A percentile compares a stretch with the other conserved stretches of the same genome.
Evolutionary conservation across 2,797 vertebrate species (phyloP).

Genomic region (Sus cebifrons): DNA sequence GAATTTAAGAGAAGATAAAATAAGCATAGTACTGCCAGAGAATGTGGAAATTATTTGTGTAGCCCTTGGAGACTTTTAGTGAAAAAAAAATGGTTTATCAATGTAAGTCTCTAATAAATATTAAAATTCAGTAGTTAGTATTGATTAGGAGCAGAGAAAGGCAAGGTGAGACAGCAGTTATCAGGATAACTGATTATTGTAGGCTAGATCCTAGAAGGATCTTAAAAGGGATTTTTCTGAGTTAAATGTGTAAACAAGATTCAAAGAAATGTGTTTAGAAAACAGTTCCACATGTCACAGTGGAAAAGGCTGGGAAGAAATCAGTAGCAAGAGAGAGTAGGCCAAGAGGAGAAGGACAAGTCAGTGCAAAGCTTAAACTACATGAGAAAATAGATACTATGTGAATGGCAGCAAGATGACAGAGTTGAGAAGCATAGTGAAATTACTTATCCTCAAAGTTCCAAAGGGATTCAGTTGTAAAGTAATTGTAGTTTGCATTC

Average conservation of each 20-base stretch:
- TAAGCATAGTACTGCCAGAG: background rate
- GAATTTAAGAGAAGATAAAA: background rate
- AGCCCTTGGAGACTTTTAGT: background rate
- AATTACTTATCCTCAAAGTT: background rate
- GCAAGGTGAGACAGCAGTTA: background rate
- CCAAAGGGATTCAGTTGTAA: background rate
- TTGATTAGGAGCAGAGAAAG: background rate
- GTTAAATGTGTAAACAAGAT: slow-evolving; percentile 16
- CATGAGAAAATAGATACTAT: background rate
- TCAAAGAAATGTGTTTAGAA: slow-evolving; percentile 23
- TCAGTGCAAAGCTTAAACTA: background rate
- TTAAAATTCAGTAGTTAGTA: background rate
- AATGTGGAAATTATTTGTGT: background rate
- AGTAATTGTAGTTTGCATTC: background rate
- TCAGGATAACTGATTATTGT: background rate
- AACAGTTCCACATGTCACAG: background rate
- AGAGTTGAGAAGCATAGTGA: background rate
- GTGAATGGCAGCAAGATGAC: background rate
- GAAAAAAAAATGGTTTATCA: slow-evolving; percentile 18
- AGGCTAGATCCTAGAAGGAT: background rate
- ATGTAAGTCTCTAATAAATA: background rate
- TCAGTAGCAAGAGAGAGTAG: background rate
- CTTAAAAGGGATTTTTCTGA: background rate
- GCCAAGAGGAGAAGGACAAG: background rate
- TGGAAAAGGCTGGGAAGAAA: background rate